Evolutionary conservation across 2,888 invertebrate species (phyloP).

Genomic region (Brachyopa scutellaris): DNA sequence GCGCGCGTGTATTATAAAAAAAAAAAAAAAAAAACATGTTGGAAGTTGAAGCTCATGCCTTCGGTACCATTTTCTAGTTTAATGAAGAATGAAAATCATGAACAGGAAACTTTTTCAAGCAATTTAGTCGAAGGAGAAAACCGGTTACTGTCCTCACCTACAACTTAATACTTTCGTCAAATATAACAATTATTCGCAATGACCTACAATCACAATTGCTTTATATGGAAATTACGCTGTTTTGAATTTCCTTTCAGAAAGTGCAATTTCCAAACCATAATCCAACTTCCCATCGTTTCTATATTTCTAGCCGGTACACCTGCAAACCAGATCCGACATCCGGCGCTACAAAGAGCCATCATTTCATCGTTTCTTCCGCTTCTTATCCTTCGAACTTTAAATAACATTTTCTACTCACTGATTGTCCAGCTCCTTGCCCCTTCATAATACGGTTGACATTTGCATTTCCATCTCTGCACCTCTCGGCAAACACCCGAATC

Average conservation of each 20-base stretch:
- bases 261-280: conserved; percentile 26
- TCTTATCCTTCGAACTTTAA: conserved; percentile 63
- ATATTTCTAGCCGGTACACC: neutral
- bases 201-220: neutral
- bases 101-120: no score
- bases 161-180: neutral
- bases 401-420: conserved; percentile 55
- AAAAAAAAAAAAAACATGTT: no score
- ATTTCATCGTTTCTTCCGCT: conserved; percentile 40
- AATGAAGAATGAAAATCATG: no score
- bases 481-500: conserved; percentile 44
- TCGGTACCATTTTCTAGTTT: no score
- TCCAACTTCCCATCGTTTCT: neutral
- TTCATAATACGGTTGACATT: conserved; percentile 29
- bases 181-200: conserved; percentile 13
- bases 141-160: no score
- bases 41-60: no score
- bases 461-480: conserved; percentile 43
- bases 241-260: conserved; percentile 36
- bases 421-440: conserved; percentile 23
- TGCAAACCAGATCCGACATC: conserved; percentile 22
- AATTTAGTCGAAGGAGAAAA: no score
- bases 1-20: no score
- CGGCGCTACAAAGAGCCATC: conserved; percentile 33
- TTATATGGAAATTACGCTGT: conserved; percentile 9